These are phyloP conservation scores for Horisme vitalbata DNA, from an alignment of 2,888 invertebrate genomes.

Conservation along the genomic window DNA sequence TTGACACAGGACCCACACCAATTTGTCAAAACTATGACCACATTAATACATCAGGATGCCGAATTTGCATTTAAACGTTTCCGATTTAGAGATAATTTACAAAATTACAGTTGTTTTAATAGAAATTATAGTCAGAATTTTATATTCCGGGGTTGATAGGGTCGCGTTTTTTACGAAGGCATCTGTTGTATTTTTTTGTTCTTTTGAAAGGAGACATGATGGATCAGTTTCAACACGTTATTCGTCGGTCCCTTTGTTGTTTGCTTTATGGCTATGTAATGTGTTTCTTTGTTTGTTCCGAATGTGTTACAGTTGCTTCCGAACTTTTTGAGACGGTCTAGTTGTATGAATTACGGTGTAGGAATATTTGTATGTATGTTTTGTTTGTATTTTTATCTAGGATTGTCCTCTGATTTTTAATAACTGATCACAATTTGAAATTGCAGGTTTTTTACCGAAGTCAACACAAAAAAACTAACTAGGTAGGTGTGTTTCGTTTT, in stretches of 20 bases:
- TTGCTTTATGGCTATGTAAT: constrained; percentile 80
- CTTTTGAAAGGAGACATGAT: constrained; percentile 82
- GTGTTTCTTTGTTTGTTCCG: constrained; percentile 81
- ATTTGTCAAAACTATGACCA: constrained; percentile 70
- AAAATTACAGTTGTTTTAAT: constrained; percentile 75
- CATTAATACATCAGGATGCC: constrained; percentile 67
- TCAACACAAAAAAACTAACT: too few relatives aligned
- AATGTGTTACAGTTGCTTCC: constrained; percentile 68
- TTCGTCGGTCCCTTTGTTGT: constrained; percentile 79
- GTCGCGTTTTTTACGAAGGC: constrained; percentile 76
- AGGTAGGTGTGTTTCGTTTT: neutral
- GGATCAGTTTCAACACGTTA: constrained; percentile 83
- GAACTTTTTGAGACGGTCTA: constrained; percentile 52
- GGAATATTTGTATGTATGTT: constrained; percentile 4
- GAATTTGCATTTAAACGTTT: constrained; percentile 78
- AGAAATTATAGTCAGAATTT: constrained; percentile 66
- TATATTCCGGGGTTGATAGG: constrained; percentile 61
- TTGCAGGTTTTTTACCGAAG: too few relatives aligned
- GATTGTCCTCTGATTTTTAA: neutral
- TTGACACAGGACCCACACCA: constrained; percentile 48
- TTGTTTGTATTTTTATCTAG: neutral
- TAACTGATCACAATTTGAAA: too few relatives aligned
- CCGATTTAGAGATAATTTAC: constrained; percentile 67
- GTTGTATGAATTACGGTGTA: constrained; percentile 31
- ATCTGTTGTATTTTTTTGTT: constrained; percentile 81